Evolutionary conservation across 2,113 vertebrate species (phyloP), one percentile per base, ranked within the genome.

Genomic region (Stigmatopora nigra): DNA sequence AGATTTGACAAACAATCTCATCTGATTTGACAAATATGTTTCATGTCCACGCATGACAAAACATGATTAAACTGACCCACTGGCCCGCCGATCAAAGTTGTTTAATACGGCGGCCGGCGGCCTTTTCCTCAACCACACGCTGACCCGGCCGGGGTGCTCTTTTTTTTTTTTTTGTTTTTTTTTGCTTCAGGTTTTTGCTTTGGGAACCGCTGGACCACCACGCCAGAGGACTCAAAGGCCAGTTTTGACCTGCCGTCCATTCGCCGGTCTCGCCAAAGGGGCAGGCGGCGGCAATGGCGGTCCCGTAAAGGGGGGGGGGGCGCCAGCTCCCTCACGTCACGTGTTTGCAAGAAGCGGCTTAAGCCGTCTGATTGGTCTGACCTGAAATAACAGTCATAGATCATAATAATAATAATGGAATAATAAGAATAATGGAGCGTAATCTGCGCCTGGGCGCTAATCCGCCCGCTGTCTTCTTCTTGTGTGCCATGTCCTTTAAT

Each of bases 1-100:
- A 93, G 92, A 92, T 93, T 94, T 91, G 89, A 90, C 86, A 82
- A 83, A 89, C 82, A 67, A 64, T 57, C 36, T 64, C n/a, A 58
- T 58, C 52, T 63, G 45, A 48, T 61, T 61, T 45, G 59, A 20
- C 59, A 48, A 63, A 63, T 20, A 65, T 62, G 69, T 62, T 47
- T 19, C 19, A 35, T 52, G 57, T 63, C 22, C 22, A 49, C 47
- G 35, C 63, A 2, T 41, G 51, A 35, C 35, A 25, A 41, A 47
- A 51, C 51, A 46, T 72, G 78, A 86, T 81, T 82, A 82, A 79
- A 84, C 13, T 63, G 70, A 5, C 22, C 38, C 58, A 4, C 56
- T 7, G 5, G 35, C 56, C 25, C 2, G 20, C 57, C 57, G 38
- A 41, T 13, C 20, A 9, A 61, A 44, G 58, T 44, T 61, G 41